A percentile compares a stretch with the other conserved stretches of the same genome.
These are phyloP conservation scores for Cydia fagiglandana DNA, from an alignment of 1,140 invertebrate species.

Conservation along the genomic window DNA sequence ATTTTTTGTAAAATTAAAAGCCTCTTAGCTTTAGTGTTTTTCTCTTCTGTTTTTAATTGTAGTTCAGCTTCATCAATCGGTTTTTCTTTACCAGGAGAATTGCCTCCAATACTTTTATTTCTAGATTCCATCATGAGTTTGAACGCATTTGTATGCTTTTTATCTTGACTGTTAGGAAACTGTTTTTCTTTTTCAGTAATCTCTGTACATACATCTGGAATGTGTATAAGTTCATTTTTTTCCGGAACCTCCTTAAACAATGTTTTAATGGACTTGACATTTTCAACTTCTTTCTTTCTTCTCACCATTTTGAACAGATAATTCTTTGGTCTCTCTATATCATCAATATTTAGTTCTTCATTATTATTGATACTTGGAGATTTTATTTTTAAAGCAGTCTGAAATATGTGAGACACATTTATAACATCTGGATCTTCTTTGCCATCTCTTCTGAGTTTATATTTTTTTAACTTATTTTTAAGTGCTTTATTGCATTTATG, in stretches of 20 bases:
- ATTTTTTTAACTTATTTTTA: conserved; percentile 67
- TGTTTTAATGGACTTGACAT: conserved; percentile 13
- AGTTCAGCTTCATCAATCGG: conserved; percentile 41
- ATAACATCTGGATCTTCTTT: conserved; percentile 66
- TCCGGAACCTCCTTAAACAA: conserved; percentile 16
- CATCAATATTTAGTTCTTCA: conserved; percentile 36
- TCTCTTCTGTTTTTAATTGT: conserved; percentile 53
- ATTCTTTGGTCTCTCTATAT: conserved; percentile 49
- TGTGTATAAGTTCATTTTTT: not conserved
- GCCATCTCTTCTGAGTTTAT: conserved; percentile 65
- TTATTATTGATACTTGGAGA: conserved; percentile 45
- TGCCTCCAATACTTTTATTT: conserved; percentile 81
- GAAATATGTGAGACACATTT: conserved; percentile 63
- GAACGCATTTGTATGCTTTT: conserved; percentile 79
- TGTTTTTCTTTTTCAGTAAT: not conserved
- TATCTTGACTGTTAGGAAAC: conserved; percentile 38
- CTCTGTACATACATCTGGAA: not conserved
- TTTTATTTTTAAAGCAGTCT: conserved; percentile 56
- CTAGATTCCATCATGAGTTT: conserved; percentile 82
- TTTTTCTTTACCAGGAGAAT: conserved; percentile 80
- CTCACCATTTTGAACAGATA: conserved; percentile 68
- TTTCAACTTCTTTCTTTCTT: conserved; percentile 41
- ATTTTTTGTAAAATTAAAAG: conserved; percentile 79
- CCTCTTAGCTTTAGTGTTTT: conserved; percentile 73
- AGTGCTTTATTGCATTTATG: conserved; percentile 56